Evolutionary conservation across 92 coral and sea anemone species (phyloP).

Genomic region (Montipora capitata): DNA sequence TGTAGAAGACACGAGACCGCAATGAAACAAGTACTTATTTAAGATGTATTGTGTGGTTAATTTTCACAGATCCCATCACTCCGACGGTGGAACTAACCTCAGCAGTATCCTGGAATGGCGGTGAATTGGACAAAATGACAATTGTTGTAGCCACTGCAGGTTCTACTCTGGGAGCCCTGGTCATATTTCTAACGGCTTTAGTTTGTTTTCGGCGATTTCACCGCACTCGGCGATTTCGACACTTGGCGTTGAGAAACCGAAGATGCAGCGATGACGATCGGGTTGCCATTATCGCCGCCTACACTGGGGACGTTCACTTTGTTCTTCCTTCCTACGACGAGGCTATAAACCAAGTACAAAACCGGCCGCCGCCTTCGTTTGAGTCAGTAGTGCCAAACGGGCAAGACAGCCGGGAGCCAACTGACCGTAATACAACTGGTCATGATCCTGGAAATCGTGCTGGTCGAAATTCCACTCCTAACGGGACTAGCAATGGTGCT

Average conservation of each 20-base stretch:
- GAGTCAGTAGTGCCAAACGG: slow-evolving; percentile 73
- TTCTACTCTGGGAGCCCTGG: slow-evolving; percentile 94
- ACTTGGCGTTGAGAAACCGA: slow-evolving; percentile 73
- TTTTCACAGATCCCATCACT: neutral
- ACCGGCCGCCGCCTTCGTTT: slow-evolving; percentile 92
- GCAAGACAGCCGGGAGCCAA: slow-evolving; percentile 5
- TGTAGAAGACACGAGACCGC: too few relatives aligned
- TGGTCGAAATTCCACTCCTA: neutral
- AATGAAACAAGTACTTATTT: too few relatives aligned
- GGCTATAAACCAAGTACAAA: slow-evolving; percentile 90
- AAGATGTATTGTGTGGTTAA: too few relatives aligned
- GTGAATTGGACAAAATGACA: slow-evolving; percentile 89
- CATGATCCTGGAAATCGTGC: neutral
- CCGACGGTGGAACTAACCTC: neutral
- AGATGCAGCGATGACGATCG: slow-evolving; percentile 95
- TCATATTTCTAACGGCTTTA: slow-evolving; percentile 83
- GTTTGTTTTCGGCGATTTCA: slow-evolving; percentile 92
- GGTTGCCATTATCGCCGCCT: slow-evolving; percentile 89
- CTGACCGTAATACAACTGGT: slow-evolving; percentile 20
- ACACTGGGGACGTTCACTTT: slow-evolving; percentile 89
- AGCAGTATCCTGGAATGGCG: neutral
- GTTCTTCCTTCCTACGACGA: slow-evolving; percentile 97
- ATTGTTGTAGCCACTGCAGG: slow-evolving; percentile 98
- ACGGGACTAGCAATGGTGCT: neutral
- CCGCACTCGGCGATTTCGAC: slow-evolving; percentile 90